Evolutionary conservation across 2,113 vertebrate genomes (phyloP).

Genomic region (Saccopteryx leptura): DNA sequence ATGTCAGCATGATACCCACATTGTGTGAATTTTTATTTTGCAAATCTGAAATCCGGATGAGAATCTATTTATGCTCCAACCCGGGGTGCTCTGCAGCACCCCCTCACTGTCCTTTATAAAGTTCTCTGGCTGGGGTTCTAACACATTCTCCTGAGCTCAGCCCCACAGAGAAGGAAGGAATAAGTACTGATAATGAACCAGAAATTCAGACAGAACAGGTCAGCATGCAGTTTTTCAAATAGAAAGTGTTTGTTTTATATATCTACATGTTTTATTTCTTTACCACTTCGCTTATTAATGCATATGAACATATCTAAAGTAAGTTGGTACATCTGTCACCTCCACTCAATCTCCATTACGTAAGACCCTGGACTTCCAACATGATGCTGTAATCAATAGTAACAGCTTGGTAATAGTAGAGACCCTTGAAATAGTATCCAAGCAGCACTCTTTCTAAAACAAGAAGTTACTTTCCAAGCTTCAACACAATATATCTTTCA

Average conservation of each 20-base stretch:
- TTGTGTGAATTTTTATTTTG: neutral
- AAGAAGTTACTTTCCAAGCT: neutral
- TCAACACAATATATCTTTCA: neutral
- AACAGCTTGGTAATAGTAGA: neutral
- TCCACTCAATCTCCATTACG: neutral
- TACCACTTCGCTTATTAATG: neutral
- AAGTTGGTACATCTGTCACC: neutral
- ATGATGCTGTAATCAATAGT: neutral
- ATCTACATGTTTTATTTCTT: neutral
- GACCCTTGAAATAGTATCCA: neutral
- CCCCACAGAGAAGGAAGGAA: neutral
- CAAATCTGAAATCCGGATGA: neutral
- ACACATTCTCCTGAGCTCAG: neutral
- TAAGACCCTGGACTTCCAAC: neutral
- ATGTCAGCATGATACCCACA: accelerated
- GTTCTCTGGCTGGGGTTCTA: neutral
- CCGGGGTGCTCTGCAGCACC: neutral
- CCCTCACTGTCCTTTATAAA: neutral
- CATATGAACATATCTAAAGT: neutral
- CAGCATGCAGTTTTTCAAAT: neutral
- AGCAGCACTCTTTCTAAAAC: neutral
- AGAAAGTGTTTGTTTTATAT: neutral
- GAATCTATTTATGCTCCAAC: neutral
- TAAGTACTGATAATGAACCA: neutral
- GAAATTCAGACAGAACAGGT: neutral